A percentile compares a stretch with the other conserved stretches of the same genome.
These are phyloP conservation scores for Trilocha varians DNA, from an alignment of 2,888 invertebrate genomes.

Conservation along the genomic window DNA sequence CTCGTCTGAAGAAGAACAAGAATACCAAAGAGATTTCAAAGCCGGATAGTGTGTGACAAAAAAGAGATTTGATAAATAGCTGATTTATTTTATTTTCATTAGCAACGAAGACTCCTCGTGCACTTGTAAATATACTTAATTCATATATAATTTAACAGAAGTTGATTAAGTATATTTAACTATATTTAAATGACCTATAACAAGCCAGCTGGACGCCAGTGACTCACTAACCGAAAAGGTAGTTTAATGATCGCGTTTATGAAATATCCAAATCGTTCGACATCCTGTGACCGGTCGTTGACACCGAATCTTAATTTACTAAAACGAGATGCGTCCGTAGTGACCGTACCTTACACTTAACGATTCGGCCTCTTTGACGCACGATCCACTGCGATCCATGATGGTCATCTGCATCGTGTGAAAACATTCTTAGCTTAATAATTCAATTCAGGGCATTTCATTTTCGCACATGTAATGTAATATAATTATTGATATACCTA, in stretches of 20 bases:
- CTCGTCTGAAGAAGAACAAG: no score
- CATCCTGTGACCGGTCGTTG: constrained; percentile 36
- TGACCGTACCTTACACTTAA: constrained; percentile 12
- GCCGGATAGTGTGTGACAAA: no score
- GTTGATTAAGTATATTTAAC: no score
- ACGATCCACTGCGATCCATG: constrained; percentile 8
- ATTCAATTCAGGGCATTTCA: no score
- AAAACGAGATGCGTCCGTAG: constrained; percentile 25
- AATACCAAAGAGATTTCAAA: no score
- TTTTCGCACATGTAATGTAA: no score
- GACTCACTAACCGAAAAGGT: constrained; percentile 42
- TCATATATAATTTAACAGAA: no score
- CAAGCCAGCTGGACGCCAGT: constrained; percentile 31
- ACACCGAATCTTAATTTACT: constrained; percentile 32
- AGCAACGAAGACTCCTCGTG: no score
- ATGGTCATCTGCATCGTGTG: constrained; percentile 16
- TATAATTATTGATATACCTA: no score
- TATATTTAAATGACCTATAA: constrained; percentile 25
- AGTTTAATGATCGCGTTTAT: constrained; percentile 45
- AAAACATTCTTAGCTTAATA: constrained; percentile 29
- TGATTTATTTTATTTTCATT: no score
- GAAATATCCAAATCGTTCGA: constrained; percentile 44
- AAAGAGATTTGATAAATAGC: no score
- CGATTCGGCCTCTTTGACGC: constrained; percentile 2
- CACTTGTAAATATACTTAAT: no score